These are phyloP conservation scores for Spinus olivaceus DNA, from an alignment of 2,797 vertebrate species.

Conservation along the genomic window DNA sequence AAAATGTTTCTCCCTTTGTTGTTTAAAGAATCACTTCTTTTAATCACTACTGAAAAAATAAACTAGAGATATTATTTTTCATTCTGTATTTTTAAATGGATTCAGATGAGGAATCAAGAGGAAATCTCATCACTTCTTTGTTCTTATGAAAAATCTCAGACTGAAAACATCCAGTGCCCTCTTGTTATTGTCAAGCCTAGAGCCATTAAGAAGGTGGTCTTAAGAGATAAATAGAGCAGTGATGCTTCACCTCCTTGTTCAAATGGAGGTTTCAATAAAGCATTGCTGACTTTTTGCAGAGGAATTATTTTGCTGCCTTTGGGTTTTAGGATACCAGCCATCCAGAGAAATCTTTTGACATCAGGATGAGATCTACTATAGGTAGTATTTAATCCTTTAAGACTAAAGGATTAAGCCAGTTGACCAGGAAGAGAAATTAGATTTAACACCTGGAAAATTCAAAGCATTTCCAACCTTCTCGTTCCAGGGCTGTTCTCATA, in stretches of 20 bases:
- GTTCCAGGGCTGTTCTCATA: background rate
- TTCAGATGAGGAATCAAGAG: conserved; percentile 30
- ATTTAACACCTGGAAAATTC: conserved; percentile 56
- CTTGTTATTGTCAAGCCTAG: background rate
- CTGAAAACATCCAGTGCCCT: conserved; percentile 14
- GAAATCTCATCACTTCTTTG: conserved; percentile 12
- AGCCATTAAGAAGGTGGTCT: conserved; percentile 48
- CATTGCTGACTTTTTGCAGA: background rate
- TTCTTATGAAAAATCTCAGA: conserved; percentile 38
- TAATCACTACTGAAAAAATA: conserved; percentile 6
- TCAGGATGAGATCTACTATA: conserved; percentile 54
- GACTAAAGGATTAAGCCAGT: conserved; percentile 38
- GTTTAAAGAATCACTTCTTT: background rate
- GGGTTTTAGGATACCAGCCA: conserved; percentile 37
- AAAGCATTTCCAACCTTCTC: background rate
- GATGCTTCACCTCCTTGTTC: conserved; percentile 44
- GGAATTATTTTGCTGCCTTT: conserved; percentile 39
- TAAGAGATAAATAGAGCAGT: conserved; percentile 51
- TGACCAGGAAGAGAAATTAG: conserved; percentile 60
- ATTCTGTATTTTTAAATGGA: conserved; percentile 1
- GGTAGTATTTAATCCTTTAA: conserved; percentile 68
- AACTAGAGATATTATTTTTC: background rate
- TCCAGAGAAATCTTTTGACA: conserved; percentile 65
- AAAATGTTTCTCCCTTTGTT: background rate
- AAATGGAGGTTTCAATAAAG: conserved; percentile 44